These are phyloP conservation scores for Microdon myrmicae DNA, from an alignment of 2,888 invertebrate genomes.

Conservation along the genomic window DNA sequence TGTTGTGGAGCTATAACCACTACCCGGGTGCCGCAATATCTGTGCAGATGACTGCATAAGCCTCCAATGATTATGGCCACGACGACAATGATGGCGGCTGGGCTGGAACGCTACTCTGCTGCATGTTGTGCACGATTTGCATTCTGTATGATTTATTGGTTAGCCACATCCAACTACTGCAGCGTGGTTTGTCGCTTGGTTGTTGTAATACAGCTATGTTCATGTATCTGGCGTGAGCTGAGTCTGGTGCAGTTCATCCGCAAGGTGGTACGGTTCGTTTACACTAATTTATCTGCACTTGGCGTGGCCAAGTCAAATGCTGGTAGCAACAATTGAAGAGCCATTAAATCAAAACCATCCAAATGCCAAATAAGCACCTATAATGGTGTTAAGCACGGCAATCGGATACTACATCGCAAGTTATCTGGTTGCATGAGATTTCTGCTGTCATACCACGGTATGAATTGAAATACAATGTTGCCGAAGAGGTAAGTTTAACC, in stretches of 20 bases:
- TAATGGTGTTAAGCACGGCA: conserved; percentile 45
- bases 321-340: conserved; percentile 24
- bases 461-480: conserved; percentile 33
- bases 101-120: conserved; percentile 21
- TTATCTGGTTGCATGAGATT: conserved; percentile 36
- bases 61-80: conserved; percentile 30
- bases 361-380: conserved; percentile 35
- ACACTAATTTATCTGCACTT: conserved; percentile 49
- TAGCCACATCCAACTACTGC: conserved; percentile 30
- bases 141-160: conserved; percentile 50
- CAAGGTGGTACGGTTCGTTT: conserved; percentile 39
- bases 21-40: conserved; percentile 23
- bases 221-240: conserved; percentile 10
- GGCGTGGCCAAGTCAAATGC: conserved; percentile 19
- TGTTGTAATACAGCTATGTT: conserved; percentile 32
- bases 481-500: conserved; percentile 13
- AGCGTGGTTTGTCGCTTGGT: conserved; percentile 30
- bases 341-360: conserved; percentile 45
- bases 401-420: conserved; percentile 39
- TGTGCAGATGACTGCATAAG: conserved; percentile 17
- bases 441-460: conserved; percentile 25
- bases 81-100: conserved; percentile 8
- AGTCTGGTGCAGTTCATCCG: conserved; percentile 47
- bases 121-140: conserved; percentile 46
- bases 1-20: conserved; percentile 29